Base-by-base conservation (phyloP, 1,140 invertebrate species). In the Neocloeon triangulifer region DNA sequence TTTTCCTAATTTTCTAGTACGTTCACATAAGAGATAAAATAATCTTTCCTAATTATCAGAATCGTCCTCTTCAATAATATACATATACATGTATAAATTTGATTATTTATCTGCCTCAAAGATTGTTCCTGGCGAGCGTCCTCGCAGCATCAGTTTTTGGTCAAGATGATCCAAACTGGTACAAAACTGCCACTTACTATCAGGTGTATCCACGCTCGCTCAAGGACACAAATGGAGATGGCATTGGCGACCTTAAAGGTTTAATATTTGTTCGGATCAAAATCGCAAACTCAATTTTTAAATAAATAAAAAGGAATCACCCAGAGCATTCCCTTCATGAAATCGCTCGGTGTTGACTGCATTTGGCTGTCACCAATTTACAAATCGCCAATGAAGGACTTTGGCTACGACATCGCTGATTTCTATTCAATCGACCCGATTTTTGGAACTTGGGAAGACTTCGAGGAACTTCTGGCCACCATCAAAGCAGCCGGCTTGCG, bases 131-230 rank as follows among this genome's bases (percentile, higher is more conserved):
- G n/a, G n/a, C n/a, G n/a, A n/a, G n/a, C n/a, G n/a, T n/a, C n/a
- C n/a, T n/a, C n/a, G n/a, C n/a, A n/a, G n/a, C n/a, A n/a, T n/a
- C n/a, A n/a, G n/a, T n/a, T n/a, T n/a, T n/a, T n/a, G n/a, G n/a
- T 2, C 10, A 29, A 18, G 27, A 16, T 3, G 27, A 29, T n/a
- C 10, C 19, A 19, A 35, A 66, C 42, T 85, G 80, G 79, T 82
- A 73, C 66, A 57, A 76, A 37, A 62, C 59, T 19, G 65, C 62
- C 1, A 47, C 66, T 4, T 55, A 81, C 37, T 82, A 84, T 48
- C 73, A 81, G 50, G 66, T 81, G 25, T 78, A 79, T 43, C 69
- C 73, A 0, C 53, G 70, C 22, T 79, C 74, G 19, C 79, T 81
- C 45, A 62, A 58, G 42, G 78, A 84, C 46, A 62, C 60, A 18